These are phyloP conservation scores for Pammene aurita DNA, from an alignment of 2,888 invertebrate genomes.

Conservation along the genomic window DNA sequence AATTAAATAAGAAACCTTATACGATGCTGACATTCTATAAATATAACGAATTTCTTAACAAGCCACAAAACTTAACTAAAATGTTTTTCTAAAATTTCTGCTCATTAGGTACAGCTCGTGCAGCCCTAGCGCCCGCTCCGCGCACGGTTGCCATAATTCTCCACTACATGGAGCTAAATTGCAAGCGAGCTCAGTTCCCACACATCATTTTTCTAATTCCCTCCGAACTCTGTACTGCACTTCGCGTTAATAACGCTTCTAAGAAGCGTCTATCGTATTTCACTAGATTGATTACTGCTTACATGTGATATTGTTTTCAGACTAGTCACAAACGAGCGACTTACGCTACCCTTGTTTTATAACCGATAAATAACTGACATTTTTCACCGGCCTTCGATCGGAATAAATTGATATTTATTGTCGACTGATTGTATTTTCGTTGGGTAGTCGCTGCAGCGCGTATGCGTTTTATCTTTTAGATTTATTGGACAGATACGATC, in stretches of 20 bases:
- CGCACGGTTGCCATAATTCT: conserved; percentile 76
- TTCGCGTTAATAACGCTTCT: conserved; percentile 64
- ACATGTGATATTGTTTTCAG: conserved; percentile 12
- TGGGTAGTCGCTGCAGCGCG: conserved; percentile 50
- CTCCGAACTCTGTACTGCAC: conserved; percentile 63
- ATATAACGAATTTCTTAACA: not conserved
- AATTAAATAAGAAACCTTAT: not conserved
- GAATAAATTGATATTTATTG: conserved; percentile 60
- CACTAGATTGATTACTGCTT: conserved; percentile 34
- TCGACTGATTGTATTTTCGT: conserved; percentile 54
- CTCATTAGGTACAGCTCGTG: not conserved
- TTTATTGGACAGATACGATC: conserved; percentile 79
- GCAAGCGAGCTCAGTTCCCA: conserved; percentile 72
- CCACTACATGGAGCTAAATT: conserved; percentile 73
- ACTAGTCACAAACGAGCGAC: conserved; percentile 23
- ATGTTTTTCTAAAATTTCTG: not conserved
- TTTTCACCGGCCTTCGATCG: conserved; percentile 51
- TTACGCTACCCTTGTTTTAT: conserved; percentile 37
- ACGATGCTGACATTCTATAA: not conserved
- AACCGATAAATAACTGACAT: conserved; percentile 44
- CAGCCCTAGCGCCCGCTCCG: conserved; percentile 62
- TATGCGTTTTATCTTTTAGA: conserved; percentile 70
- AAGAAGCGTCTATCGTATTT: conserved; percentile 49
- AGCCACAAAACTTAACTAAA: not conserved
- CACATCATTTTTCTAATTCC: conserved; percentile 78